Evolutionary conservation across 1,140 invertebrate genomes (phyloP), one percentile per base, ranked within the genome.

Genomic region (Oedothorax gibbosus): DNA sequence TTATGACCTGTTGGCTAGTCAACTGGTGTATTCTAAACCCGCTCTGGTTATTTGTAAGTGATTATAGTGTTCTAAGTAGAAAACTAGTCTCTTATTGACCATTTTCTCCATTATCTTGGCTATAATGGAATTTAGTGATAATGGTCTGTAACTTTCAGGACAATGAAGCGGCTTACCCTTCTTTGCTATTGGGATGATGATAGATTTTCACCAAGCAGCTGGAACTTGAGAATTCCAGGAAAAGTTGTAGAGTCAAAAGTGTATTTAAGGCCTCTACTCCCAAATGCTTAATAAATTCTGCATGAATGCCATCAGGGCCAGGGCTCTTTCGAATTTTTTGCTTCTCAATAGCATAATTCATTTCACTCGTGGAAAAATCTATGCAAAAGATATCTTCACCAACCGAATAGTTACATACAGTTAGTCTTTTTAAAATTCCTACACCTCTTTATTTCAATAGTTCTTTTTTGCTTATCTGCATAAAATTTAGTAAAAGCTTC

Each of bases 1-100:
- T 65, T 65, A 35, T 76, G 49, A 78, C n/a, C 5, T 78, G 60
- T 78, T 78, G 75, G 20, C 7, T 65, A 78, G 60, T 77, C n/a
- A 49, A 78, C 35, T 78, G 1, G 21, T 65, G 75, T 18, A 65
- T 65, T 78, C 6, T 15, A 78, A 65, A 78, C 15, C 49, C 11
- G 53, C 75, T 78, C 75, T 65, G 49, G 18, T 49, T 66, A n/a
- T 65, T 57, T 73, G 71, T 35, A 10, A 56, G 8, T 35, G 6
- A 50, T 49, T 51, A 35, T 35, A 35, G 35, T 35, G 35, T 35
- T 35, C 2, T 35, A 35, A 35, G 35, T 35, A 78, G 18, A 65
- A 78, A 18, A 65, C 62, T 18, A 65, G 49, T 57, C 51, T 78
- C 0, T 65, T 35, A 65, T 66, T 78, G 21, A 53, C 7, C 50